Evolutionary conservation across 2,888 invertebrate genomes (phyloP).

Genomic region (Dichetophora obliterata): DNA sequence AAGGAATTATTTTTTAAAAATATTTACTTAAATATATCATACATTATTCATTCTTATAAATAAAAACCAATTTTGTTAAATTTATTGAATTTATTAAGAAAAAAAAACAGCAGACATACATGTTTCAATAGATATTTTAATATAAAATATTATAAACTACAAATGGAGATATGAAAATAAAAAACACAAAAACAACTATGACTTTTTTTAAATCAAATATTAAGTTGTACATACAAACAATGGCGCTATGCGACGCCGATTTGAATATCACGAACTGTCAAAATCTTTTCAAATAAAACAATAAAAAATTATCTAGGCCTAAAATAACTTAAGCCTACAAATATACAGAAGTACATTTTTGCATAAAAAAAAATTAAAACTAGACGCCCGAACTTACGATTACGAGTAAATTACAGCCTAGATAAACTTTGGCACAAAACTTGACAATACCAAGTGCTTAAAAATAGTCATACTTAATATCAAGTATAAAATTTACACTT

Average conservation of each 20-base stretch:
- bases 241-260: not conserved
- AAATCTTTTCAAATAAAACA: not conserved
- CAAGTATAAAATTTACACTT: too few species aligned
- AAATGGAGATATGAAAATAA: not conserved
- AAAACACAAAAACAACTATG: not conserved
- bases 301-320: not conserved
- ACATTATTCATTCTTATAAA: too few species aligned
- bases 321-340: not conserved
- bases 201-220: too few species aligned
- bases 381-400: slow-evolving; percentile 7
- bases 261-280: slow-evolving; percentile 27
- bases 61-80: not conserved
- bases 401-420: slow-evolving; percentile 19
- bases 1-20: too few species aligned
- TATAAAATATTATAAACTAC: not conserved
- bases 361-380: slow-evolving; percentile 14
- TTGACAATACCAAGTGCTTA: slow-evolving; percentile 13
- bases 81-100: not conserved
- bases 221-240: too few species aligned
- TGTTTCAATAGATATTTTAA: not conserved
- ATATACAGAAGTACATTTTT: slow-evolving; percentile 1
- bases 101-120: not conserved
- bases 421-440: slow-evolving; percentile 29
- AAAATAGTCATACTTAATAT: not conserved
- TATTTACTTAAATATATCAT: too few species aligned